Percentiles rank a stretch among this genome's conserved stretches.
Conservation (phyloP, 2,797 vertebrate species). For the Ctenochaetus hawaiiensis region DNA sequence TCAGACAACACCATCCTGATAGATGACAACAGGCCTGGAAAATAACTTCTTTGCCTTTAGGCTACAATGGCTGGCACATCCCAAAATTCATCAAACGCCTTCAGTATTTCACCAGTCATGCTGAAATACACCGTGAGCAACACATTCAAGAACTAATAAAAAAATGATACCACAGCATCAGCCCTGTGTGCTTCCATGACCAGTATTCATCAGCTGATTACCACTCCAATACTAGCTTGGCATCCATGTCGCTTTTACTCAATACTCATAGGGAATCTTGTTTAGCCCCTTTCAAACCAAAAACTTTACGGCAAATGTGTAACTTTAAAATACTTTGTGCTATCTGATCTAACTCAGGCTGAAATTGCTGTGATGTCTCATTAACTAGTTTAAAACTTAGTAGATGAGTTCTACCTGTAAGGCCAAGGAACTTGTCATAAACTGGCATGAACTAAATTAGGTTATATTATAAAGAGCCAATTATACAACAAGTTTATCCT, state of each 20-base stretch:
- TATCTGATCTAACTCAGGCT: background rate
- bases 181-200: background rate
- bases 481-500: background rate
- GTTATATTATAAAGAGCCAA: background rate
- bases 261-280: no score
- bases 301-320: no score
- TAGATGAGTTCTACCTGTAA: background rate
- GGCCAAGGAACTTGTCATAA: background rate
- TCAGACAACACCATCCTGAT: slow-evolving; percentile 47
- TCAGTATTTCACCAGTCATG: slow-evolving; percentile 12
- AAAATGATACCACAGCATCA: background rate
- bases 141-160: slow-evolving; percentile 1
- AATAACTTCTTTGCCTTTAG: slow-evolving; percentile 50
- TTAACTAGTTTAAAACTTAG: background rate
- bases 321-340: no score
- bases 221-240: background rate
- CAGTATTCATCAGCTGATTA: background rate
- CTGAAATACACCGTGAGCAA: slow-evolving; percentile 1
- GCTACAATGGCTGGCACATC: slow-evolving; percentile 32
- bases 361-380: background rate
- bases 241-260: background rate
- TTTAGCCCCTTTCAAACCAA: no score
- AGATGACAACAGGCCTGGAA: slow-evolving; percentile 41
- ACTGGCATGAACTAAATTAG: background rate
- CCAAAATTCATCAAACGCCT: slow-evolving; percentile 40